A percentile compares a stretch with the other conserved stretches of the same genome.
These are phyloP conservation scores for Drosophila kepulauana DNA, from an alignment of 1,140 invertebrate species.

Conservation along the genomic window DNA sequence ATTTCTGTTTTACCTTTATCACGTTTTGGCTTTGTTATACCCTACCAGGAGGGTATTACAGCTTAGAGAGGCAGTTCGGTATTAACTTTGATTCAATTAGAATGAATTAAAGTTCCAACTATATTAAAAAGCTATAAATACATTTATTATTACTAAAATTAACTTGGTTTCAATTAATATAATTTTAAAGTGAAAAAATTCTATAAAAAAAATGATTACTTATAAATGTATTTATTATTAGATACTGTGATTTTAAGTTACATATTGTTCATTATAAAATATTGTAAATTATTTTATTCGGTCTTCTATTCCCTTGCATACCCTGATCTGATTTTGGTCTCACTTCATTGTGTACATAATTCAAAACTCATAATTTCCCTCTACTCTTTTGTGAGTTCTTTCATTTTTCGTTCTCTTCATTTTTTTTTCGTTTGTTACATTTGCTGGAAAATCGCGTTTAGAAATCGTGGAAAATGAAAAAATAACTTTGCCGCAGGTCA, in stretches of 20 bases:
- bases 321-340: conserved; percentile 14
- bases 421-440: conserved; percentile 40
- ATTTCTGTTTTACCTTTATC: conserved; percentile 38
- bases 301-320: neutral
- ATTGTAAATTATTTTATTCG: too few relatives aligned
- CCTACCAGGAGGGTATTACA: neutral
- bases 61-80: neutral
- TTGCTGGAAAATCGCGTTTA: conserved; percentile 55
- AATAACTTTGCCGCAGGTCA: conserved; percentile 76
- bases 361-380: conserved; percentile 47
- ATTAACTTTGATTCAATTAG: neutral
- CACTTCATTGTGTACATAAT: conserved; percentile 25
- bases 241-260: too few relatives aligned
- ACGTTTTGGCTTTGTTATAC: conserved; percentile 66
- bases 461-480: conserved; percentile 81
- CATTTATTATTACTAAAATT: too few relatives aligned
- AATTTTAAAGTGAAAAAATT: too few relatives aligned
- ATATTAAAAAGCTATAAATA: too few relatives aligned
- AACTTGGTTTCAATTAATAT: too few relatives aligned
- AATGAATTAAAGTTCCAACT: too few relatives aligned
- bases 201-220: too few relatives aligned
- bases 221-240: too few relatives aligned
- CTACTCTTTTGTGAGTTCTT: conserved; percentile 17
- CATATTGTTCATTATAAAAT: too few relatives aligned
- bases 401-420: conserved; percentile 21